These are phyloP conservation scores for Clunio marinus DNA, from an alignment of 2,888 invertebrate species.

Conservation along the genomic window DNA sequence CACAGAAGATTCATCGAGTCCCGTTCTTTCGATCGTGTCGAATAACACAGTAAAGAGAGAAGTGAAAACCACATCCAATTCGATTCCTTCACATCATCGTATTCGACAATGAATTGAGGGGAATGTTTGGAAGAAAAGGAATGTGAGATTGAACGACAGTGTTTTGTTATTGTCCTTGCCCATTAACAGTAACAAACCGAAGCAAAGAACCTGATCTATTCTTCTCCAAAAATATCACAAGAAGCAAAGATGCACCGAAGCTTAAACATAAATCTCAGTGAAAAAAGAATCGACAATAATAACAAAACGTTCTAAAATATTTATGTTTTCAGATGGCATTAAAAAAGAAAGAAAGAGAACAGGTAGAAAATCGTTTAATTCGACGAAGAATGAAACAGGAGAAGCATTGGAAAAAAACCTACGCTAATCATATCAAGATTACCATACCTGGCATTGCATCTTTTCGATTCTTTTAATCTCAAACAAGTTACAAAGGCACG, in stretches of 20 bases:
- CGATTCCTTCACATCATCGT: not conserved
- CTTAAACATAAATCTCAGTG: not conserved
- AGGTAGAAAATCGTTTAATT: too few species aligned
- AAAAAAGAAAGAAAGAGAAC: too few species aligned
- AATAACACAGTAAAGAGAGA: not conserved
- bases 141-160: not conserved
- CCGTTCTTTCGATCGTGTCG: not conserved
- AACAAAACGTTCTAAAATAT: not conserved
- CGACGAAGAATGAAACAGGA: not conserved
- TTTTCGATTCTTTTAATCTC: not conserved
- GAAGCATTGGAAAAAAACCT: not conserved
- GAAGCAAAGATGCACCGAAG: not conserved
- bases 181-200: not conserved
- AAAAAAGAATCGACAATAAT: not conserved
- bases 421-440: too few species aligned
- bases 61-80: conserved; percentile 15
- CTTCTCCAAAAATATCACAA: too few species aligned
- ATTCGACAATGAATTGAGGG: not conserved
- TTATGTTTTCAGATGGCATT: not conserved
- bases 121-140: not conserved
- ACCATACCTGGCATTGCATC: too few species aligned
- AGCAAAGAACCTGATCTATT: not conserved
- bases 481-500: not conserved
- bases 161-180: not conserved
- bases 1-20: not conserved